Base-by-base conservation (phyloP, 2,888 invertebrate species). In the Sabatieria punctata region DNA sequence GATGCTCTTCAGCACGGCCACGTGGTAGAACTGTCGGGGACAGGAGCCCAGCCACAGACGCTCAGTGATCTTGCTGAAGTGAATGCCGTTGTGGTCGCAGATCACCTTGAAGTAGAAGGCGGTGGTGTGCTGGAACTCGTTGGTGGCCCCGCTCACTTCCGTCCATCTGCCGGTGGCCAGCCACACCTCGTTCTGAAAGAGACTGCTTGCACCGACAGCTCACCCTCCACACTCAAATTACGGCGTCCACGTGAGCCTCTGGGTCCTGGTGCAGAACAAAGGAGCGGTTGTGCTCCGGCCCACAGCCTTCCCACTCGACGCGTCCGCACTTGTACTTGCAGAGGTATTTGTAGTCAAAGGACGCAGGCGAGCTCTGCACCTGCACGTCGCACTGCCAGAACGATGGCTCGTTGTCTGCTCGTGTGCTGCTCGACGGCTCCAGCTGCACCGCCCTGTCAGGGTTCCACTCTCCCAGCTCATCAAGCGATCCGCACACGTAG, bases 301-400 rank as follows among this genome's bases (percentile, higher is more conserved):
- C 46, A n/a, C 40, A 27, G 24, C 46, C 46, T 43, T 45, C 46
- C 46, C 46, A n/a, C n/a, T n/a, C n/a, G n/a, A n/a, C n/a, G n/a
- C n/a, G n/a, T n/a, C n/a, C n/a, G n/a, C n/a, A n/a, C n/a, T n/a
- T n/a, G n/a, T n/a, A n/a, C n/a, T n/a, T n/a, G n/a, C n/a, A n/a
- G n/a, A n/a, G n/a, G n/a, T n/a, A n/a, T n/a, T n/a, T n/a, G n/a
- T n/a, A n/a, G n/a, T n/a, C n/a, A n/a, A n/a, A n/a, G n/a, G n/a
- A n/a, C n/a, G n/a, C n/a, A n/a, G n/a, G n/a, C n/a, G n/a, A n/a
- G n/a, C n/a, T n/a, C n/a, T n/a, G n/a, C n/a, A n/a, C n/a, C n/a
- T n/a, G n/a, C n/a, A n/a, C n/a, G n/a, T n/a, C n/a, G n/a, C n/a
- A n/a, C n/a, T n/a, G n/a, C n/a, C n/a, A n/a, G n/a, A n/a, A n/a